Evolutionary conservation across 2,888 invertebrate genomes (phyloP).

Genomic region (Anarsia innoxiella): DNA sequence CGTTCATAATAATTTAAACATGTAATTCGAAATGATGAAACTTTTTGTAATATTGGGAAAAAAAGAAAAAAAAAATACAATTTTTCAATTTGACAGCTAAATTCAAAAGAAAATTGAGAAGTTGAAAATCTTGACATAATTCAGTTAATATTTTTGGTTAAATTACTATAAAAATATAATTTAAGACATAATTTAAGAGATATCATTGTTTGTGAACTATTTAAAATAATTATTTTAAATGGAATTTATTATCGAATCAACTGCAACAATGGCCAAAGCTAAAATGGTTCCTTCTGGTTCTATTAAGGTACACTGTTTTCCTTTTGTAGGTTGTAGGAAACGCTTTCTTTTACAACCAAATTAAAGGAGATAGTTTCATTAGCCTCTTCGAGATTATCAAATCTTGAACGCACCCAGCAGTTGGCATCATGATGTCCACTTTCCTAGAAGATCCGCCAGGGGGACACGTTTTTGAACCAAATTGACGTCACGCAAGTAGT

Average conservation of each 20-base stretch:
- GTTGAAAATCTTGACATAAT: conserved; percentile 10
- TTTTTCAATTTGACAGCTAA: no score
- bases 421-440: conserved; percentile 49
- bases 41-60: no score
- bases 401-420: conserved; percentile 39
- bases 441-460: conserved; percentile 47
- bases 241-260: conserved; percentile 38
- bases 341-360: no score
- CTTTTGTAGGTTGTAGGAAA: no score
- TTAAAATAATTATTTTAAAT: conserved; percentile 23
- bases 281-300: conserved; percentile 36
- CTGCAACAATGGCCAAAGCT: conserved; percentile 39
- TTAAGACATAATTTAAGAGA: no score
- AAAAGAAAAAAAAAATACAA: no score
- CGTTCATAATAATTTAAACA: no score
- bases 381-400: no score
- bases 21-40: no score
- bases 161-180: conserved; percentile 9
- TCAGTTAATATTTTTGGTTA: conserved; percentile 11
- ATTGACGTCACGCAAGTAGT: conserved; percentile 78
- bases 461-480: conserved; percentile 49
- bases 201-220: conserved; percentile 9
- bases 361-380: no score
- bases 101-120: conserved; percentile 11
- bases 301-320: conserved; percentile 29